Evolutionary conservation across 2,888 invertebrate genomes (phyloP).

Genomic region (Aspidapion aeneum): DNA sequence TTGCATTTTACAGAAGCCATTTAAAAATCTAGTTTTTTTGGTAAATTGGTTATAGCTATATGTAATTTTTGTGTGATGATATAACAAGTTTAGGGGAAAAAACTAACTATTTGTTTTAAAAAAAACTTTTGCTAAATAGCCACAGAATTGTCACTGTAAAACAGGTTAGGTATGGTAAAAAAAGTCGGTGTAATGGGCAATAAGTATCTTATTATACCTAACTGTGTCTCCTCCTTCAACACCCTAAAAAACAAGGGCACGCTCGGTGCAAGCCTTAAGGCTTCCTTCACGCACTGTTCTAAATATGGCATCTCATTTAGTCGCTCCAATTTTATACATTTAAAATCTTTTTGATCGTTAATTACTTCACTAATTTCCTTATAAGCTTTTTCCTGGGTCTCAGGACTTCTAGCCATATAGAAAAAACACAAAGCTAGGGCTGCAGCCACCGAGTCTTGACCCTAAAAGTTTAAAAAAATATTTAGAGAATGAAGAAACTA

Average conservation of each 20-base stretch:
- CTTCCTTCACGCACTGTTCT: slow-evolving; percentile 68
- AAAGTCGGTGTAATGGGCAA: no score
- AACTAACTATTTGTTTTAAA: no score
- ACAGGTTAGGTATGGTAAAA: no score
- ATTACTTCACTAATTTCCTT: slow-evolving; percentile 53
- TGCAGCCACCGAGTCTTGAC: slow-evolving; percentile 60
- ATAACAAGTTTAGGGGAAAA: no score
- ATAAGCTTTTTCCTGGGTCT: slow-evolving; percentile 50
- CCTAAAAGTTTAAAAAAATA: slow-evolving; percentile 41
- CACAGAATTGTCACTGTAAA: no score
- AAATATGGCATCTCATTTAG: slow-evolving; percentile 63
- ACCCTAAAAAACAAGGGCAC: slow-evolving; percentile 62
- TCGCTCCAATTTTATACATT: slow-evolving; percentile 47
- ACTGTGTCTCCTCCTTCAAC: slow-evolving; percentile 53
- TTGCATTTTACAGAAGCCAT: no score
- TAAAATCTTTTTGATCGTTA: slow-evolving; percentile 46
- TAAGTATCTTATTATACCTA: no score
- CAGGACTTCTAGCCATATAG: slow-evolving; percentile 52
- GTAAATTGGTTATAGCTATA: no score
- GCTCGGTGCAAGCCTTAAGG: slow-evolving; percentile 62
- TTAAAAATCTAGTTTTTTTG: no score
- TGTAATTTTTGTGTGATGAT: no score
- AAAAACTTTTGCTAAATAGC: no score
- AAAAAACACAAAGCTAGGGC: slow-evolving; percentile 55
- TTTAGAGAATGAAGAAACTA: no score